Conservation (phyloP, 2,113 vertebrate genomes). For the Serinus canaria region DNA sequence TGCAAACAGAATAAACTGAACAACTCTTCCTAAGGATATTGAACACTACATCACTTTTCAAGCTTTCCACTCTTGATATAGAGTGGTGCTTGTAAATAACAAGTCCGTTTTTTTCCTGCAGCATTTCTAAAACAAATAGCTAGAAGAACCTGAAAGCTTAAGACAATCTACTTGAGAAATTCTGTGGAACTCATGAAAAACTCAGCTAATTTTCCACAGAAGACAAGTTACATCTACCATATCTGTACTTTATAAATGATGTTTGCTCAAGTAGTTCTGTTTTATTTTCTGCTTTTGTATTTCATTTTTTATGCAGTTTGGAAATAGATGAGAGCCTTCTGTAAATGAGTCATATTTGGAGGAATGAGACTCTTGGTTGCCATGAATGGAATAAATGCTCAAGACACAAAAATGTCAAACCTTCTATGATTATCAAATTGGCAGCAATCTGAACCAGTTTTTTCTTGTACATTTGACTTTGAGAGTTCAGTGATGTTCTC, state of each 20-base stretch:
- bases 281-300: not conserved
- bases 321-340: not conserved
- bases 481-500: not conserved
- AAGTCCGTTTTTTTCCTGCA: not conserved
- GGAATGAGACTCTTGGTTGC: not conserved
- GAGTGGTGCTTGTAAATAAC: not conserved
- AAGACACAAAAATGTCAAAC: not conserved
- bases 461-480: not conserved
- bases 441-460: not conserved
- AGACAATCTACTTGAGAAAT: not conserved
- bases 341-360: not conserved
- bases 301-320: not conserved
- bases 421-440: not conserved
- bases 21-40: not conserved
- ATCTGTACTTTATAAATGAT: not conserved
- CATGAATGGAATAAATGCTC: not conserved
- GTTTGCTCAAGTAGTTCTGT: not conserved
- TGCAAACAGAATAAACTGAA: not conserved
- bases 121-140: not conserved
- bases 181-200: not conserved
- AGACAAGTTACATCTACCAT: not conserved
- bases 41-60: not conserved
- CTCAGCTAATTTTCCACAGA: not conserved
- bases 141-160: not conserved
- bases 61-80: not conserved